Percentiles rank a stretch among this genome's conserved stretches.
phyloP scores from a whole-genome alignment of 2,888 invertebrate genomes.

The Sminthurides aquaticus region DNA sequence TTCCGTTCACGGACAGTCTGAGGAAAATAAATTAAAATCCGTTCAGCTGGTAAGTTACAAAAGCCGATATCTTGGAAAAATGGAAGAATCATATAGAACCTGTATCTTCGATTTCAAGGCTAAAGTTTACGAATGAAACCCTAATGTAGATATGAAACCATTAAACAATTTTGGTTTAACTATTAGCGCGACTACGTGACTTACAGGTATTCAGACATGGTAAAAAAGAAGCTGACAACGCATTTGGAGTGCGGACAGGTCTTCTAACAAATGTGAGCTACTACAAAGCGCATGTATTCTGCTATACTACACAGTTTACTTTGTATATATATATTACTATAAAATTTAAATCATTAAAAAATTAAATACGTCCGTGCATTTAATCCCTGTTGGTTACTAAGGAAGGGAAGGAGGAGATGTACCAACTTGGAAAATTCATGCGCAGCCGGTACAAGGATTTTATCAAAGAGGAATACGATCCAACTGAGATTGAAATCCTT shows the following conservation, averaged over 20 bases:
- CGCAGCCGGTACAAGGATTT: not conserved
- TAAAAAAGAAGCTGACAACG: not conserved
- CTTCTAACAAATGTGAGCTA: not conserved
- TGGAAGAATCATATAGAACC: not conserved
- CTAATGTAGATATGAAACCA: too few species aligned
- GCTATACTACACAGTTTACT: not conserved
- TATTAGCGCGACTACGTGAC: not conserved
- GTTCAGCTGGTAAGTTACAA: not conserved
- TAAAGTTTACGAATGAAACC: not conserved
- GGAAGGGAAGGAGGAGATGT: not conserved
- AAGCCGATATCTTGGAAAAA: too few species aligned
- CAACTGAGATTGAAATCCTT: constrained; percentile 2
- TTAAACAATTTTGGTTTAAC: not conserved
- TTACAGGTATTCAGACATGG: not conserved
- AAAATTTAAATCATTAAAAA: not conserved
- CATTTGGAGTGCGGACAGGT: not conserved
- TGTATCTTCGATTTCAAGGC: not conserved
- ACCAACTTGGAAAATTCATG: not conserved
- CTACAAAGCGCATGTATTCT: too few species aligned
- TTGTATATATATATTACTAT: not conserved
- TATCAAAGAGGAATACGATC: not conserved
- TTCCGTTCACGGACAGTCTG: too few species aligned
- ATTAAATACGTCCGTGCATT: not conserved
- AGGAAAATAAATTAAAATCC: too few species aligned
- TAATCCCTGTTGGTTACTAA: not conserved